These are phyloP conservation scores for Dicaeum eximium DNA, from an alignment of 2,113 vertebrate genomes.

Conservation along the genomic window DNA sequence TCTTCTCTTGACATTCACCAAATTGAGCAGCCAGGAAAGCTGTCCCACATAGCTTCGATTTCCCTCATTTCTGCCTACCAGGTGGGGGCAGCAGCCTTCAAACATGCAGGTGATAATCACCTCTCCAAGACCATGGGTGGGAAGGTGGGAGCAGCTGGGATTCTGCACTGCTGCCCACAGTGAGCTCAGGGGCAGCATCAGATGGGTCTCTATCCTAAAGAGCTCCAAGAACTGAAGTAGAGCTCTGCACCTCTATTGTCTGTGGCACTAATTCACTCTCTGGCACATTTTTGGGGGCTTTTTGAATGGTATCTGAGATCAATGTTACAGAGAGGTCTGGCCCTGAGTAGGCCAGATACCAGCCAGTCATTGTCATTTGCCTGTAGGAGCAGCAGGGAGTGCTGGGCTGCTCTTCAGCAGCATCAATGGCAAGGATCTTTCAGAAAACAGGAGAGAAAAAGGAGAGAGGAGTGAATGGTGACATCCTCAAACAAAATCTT, in stretches of 20 bases:
- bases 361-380: neutral
- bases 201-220: neutral
- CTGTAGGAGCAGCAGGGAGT: neutral
- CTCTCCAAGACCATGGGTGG: neutral
- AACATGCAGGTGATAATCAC: neutral
- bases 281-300: neutral
- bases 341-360: neutral
- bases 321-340: neutral
- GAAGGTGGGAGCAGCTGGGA: neutral
- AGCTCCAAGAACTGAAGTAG: neutral
- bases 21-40: neutral
- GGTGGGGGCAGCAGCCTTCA: constrained; percentile 14
- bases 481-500: neutral
- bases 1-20: neutral
- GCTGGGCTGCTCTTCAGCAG: neutral
- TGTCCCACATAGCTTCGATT: accelerated
- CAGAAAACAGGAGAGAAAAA: neutral
- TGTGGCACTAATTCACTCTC: neutral
- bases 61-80: neutral
- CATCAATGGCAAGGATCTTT: neutral
- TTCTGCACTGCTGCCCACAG: accelerated
- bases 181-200: neutral
- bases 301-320: neutral
- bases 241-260: neutral
- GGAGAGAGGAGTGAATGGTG: neutral